Conservation (phyloP, 2,888 invertebrate species). For the Leptinotarsa juncta region DNA sequence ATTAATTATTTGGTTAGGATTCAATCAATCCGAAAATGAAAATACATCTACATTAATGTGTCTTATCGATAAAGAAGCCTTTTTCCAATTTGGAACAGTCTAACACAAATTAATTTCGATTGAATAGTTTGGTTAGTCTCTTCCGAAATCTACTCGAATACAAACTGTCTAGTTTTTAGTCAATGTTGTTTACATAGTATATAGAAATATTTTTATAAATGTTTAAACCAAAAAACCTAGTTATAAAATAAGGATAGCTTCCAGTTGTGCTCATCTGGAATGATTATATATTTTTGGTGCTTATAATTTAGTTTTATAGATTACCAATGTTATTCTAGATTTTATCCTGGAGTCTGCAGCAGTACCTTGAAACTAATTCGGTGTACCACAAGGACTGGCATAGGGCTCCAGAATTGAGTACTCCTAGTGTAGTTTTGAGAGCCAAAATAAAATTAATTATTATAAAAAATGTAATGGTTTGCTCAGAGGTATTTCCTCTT, state of each 20-base stretch:
- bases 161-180: neutral
- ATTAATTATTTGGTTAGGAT: no score
- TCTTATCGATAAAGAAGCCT: neutral
- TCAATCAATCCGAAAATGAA: no score
- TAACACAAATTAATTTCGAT: neutral
- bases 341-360: no score
- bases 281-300: neutral
- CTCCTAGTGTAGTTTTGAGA: neutral
- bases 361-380: neutral
- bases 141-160: neutral
- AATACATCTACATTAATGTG: neutral
- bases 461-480: neutral
- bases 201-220: constrained; percentile 10
- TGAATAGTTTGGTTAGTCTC: neutral
- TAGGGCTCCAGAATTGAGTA: neutral
- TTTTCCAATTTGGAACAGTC: neutral
- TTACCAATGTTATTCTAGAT: neutral
- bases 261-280: neutral
- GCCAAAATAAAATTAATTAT: neutral
- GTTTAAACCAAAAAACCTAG: neutral
- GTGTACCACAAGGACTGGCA: neutral
- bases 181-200: neutral
- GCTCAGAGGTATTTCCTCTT: neutral
- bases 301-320: neutral
- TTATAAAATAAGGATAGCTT: neutral